These are phyloP conservation scores for Euglossa dilemma DNA, from an alignment of 1,140 invertebrate genomes.

Conservation along the genomic window DNA sequence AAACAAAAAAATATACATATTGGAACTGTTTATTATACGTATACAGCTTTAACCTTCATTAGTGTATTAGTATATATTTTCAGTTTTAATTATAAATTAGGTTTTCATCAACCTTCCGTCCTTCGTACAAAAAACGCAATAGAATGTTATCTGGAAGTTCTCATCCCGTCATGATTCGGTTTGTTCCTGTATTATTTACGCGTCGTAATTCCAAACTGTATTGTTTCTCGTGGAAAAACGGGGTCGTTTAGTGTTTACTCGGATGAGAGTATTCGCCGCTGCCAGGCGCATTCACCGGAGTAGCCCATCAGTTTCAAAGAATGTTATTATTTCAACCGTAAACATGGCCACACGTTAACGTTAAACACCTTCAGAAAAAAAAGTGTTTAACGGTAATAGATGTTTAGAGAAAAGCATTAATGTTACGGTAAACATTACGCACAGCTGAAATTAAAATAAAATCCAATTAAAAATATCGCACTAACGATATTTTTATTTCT, in stretches of 20 bases:
- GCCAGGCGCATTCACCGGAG: conserved; percentile 5
- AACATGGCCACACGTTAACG: neutral
- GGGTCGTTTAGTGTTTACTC: neutral
- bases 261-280: conserved; percentile 6
- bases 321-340: conserved; percentile 16
- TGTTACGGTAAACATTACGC: neutral
- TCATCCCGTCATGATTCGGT: neutral
- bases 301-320: conserved; percentile 1
- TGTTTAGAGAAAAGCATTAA: neutral
- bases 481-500: neutral
- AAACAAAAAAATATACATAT: too few species aligned
- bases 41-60: too few species aligned
- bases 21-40: too few species aligned
- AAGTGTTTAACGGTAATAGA: neutral
- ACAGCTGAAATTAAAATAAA: neutral
- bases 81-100: neutral
- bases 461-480: neutral
- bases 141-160: neutral
- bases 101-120: neutral
- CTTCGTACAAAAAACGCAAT: neutral
- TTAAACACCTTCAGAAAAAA: neutral
- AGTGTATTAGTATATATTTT: neutral
- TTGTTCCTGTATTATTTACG: conserved; percentile 13
- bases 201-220: conserved; percentile 2
- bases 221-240: conserved; percentile 3